Evolutionary conservation across 2,113 vertebrate genomes (phyloP).

Genomic region (Protomyctophum bolini): DNA sequence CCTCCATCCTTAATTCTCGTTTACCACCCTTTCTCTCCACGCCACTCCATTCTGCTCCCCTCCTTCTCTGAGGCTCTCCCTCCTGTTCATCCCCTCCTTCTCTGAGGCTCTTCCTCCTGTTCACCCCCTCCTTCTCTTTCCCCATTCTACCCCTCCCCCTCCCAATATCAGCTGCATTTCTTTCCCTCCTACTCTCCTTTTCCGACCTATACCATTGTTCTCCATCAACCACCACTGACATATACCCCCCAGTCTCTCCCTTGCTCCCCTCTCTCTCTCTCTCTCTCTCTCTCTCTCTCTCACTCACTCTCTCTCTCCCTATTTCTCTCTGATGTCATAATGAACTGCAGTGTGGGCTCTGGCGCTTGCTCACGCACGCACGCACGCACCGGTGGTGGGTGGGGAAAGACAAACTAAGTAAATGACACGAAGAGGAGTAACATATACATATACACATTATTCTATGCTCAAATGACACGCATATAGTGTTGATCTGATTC

Average conservation of each 20-base stretch:
- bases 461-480: too few species aligned
- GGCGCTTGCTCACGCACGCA: conserved; percentile 27
- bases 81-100: background rate
- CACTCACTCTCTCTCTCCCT: background rate
- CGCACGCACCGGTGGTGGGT: background rate
- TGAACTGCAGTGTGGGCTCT: conserved; percentile 56
- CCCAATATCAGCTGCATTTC: background rate
- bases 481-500: too few species aligned
- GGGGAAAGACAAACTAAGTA: too few species aligned
- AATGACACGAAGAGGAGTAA: too few species aligned
- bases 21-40: conserved; percentile 13
- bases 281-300: background rate
- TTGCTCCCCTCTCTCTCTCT: conserved; percentile 1
- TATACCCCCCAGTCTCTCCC: background rate
- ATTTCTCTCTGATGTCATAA: conserved; percentile 63
- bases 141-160: background rate
- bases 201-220: background rate
- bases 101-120: background rate
- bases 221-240: background rate
- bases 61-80: background rate
- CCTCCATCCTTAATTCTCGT: background rate
- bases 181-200: background rate
- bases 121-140: background rate
- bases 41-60: background rate
- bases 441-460: background rate